Evolutionary conservation across 2,888 invertebrate genomes (phyloP).

Genomic region (Caenorhabditis uteleia): DNA sequence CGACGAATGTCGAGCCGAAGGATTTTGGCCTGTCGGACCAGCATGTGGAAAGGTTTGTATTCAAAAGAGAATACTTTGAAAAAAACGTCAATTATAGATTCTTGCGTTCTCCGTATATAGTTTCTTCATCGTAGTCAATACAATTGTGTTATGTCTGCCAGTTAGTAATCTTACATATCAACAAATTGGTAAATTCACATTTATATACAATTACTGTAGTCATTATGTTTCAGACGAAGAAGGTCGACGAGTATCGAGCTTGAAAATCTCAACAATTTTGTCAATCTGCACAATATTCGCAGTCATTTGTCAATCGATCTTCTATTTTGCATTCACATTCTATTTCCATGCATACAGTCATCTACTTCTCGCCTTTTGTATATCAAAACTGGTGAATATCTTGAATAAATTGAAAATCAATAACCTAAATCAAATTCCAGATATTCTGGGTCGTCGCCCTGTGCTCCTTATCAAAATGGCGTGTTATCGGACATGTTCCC

Average conservation of each 20-base stretch:
- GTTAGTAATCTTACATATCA: conserved; percentile 5
- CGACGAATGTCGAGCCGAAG: conserved; percentile 34
- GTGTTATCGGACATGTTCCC: conserved; percentile 28
- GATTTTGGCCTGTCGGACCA: conserved; percentile 30
- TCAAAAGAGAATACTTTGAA: background rate
- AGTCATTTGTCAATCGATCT: conserved; percentile 39
- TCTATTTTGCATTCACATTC: conserved; percentile 47
- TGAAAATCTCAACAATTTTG: conserved; percentile 27
- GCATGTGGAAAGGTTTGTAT: conserved; percentile 18
- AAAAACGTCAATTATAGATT: conserved; percentile 13
- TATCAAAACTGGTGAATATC: conserved; percentile 35
- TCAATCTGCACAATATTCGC: conserved; percentile 41
- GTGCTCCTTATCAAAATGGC: conserved; percentile 39
- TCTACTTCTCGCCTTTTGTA: conserved; percentile 39
- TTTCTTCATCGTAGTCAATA: conserved; percentile 38
- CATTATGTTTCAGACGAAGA: conserved; percentile 22
- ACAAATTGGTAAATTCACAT: conserved; percentile 1
- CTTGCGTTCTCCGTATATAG: conserved; percentile 36
- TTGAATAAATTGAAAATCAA: conserved; percentile 1
- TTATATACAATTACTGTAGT: background rate
- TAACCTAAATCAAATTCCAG: conserved; percentile 25
- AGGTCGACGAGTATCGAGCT: conserved; percentile 2
- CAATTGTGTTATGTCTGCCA: conserved; percentile 37
- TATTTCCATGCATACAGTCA: conserved; percentile 49
- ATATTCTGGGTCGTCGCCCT: conserved; percentile 38